A percentile compares a stretch with the other conserved stretches of the same genome.
Evolutionary conservation across 2,797 vertebrate genomes (phyloP).

Genomic region (Betta splendens): DNA sequence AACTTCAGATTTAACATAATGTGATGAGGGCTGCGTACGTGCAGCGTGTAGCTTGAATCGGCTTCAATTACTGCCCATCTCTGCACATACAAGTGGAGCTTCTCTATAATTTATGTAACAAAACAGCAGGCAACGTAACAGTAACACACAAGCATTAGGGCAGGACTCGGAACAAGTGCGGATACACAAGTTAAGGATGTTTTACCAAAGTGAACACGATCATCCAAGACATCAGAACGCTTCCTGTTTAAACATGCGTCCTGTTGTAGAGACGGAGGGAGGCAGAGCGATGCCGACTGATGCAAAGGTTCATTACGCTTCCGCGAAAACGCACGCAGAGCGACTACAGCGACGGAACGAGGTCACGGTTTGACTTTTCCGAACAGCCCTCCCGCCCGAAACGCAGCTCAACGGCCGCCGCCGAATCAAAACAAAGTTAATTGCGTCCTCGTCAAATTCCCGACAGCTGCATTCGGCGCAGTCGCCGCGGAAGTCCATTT

Average conservation of each 20-base stretch:
- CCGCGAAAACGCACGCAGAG: constrained; percentile 25
- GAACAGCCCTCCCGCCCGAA: constrained; percentile 21
- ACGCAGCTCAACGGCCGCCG: constrained; percentile 26
- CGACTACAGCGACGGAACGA: constrained; percentile 49
- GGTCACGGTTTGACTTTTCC: constrained; percentile 66
- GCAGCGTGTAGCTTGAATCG: not conserved
- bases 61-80: not conserved
- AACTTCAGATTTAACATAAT: not conserved
- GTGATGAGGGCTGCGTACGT: not conserved
- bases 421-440: constrained; percentile 45
- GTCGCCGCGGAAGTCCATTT: constrained; percentile 38
- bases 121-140: not conserved
- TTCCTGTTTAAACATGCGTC: not conserved
- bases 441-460: constrained; percentile 52
- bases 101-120: not conserved
- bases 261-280: not conserved
- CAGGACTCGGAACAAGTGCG: constrained; percentile 8
- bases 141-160: not conserved
- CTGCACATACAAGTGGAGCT: not conserved
- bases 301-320: constrained; percentile 1
- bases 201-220: constrained; percentile 1
- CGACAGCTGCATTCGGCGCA: constrained; percentile 41
- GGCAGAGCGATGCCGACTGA: constrained; percentile 1
- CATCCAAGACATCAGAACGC: not conserved
- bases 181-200: not conserved